Evolutionary conservation across 30 jellyfish, hydroid and myxozoan species (phyloP), one percentile per base, ranked within the genome.

Genomic region (Hydractinia echinata): DNA sequence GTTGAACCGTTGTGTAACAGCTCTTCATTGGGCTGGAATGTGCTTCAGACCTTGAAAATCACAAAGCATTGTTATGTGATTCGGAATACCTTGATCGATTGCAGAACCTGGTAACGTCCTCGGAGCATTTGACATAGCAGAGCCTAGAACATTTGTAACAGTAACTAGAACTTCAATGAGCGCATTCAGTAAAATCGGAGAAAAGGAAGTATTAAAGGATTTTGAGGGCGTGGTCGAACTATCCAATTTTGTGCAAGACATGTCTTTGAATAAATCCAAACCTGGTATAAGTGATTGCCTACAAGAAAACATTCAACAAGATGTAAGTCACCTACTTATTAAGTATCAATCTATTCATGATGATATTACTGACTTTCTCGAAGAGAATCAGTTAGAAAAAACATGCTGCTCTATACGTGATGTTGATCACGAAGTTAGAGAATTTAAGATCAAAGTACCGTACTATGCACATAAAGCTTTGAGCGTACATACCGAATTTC

Each of bases 161-260:
- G n/a, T n/a, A n/a, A n/a, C n/a, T n/a, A n/a, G n/a, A n/a, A n/a
- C n/a, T n/a, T n/a, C n/a, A n/a, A n/a, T n/a, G n/a, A n/a, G n/a
- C n/a, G n/a, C n/a, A n/a, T n/a, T n/a, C n/a, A n/a, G n/a, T n/a
- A n/a, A n/a, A n/a, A n/a, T n/a, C n/a, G n/a, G n/a, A n/a, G n/a
- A n/a, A n/a, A n/a, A n/a, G n/a, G n/a, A n/a, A n/a, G n/a, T n/a
- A n/a, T n/a, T n/a, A n/a, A n/a, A n/a, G n/a, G n/a, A 10, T 10
- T 62, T 10, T 10, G 73, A 62, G 10, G 73, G 73, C 73, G 73
- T 62, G 73, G 73, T 50, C 16, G 73, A 62, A 50, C 30, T 62
- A 10, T 10, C 5, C 16, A 62, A 10, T 10, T 50, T 62, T 10
- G 10, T 62, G 10, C 8, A 62, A 62, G 10, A 5, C 5, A 62